phyloP scores from a whole-genome alignment of 2,888 invertebrate genomes.

The Meghimatium bilineatum region DNA sequence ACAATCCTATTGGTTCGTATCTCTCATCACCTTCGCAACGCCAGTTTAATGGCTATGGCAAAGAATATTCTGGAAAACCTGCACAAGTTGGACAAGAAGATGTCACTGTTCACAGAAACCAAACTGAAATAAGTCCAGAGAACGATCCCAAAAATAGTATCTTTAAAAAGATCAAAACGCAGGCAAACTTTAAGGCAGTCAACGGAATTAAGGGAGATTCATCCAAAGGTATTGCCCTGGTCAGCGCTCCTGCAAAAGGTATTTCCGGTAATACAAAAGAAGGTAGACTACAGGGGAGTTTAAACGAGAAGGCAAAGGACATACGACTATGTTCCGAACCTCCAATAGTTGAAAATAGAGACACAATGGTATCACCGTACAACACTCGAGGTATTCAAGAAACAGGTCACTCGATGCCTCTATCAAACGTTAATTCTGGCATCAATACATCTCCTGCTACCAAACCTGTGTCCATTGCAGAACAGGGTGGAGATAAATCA shows the following conservation, averaged over 20 bases:
- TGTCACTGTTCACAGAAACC: slow-evolving; percentile 23
- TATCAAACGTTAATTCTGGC: background rate
- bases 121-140: background rate
- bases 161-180: background rate
- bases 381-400: slow-evolving; percentile 30
- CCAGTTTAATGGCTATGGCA: background rate
- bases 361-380: slow-evolving; percentile 11
- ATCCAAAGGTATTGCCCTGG: background rate
- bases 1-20: background rate
- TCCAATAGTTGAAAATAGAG: background rate
- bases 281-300: background rate
- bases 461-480: background rate
- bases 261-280: background rate
- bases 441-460: background rate
- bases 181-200: background rate
- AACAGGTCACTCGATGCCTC: slow-evolving; percentile 5
- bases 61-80: background rate
- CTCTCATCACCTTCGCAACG: background rate
- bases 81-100: background rate
- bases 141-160: background rate
- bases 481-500: background rate
- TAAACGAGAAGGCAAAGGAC: background rate
- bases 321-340: slow-evolving; percentile 42
- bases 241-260: background rate
- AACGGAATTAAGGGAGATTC: background rate